Conservation (phyloP, 2,797 vertebrate species). For the Pseudomugil gertrudae region DNA sequence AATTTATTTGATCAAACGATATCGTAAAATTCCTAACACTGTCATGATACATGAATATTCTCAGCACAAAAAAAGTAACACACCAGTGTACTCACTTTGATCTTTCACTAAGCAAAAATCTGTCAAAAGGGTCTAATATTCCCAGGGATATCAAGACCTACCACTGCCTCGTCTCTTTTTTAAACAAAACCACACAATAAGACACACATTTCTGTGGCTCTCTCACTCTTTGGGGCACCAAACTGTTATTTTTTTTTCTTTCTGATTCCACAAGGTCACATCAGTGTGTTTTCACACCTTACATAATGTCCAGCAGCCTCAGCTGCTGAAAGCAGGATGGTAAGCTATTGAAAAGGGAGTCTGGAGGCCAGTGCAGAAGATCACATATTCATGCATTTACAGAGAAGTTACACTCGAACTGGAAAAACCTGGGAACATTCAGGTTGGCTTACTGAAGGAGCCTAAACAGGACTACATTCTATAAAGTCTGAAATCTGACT, state of each 20-base stretch:
- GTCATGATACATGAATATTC: not conserved
- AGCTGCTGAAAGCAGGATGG: not conserved
- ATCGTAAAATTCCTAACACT: not conserved
- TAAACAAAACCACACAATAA: constrained; percentile 8
- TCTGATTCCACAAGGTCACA: not conserved
- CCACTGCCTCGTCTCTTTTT: not conserved
- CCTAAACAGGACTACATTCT: too few species aligned
- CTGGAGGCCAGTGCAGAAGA: not conserved
- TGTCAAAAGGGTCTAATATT: not conserved
- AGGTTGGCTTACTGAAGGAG: too few species aligned
- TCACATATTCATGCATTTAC: not conserved
- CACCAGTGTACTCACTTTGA: not conserved
- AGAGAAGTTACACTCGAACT: not conserved
- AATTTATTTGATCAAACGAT: too few species aligned
- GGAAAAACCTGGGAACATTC: not conserved
- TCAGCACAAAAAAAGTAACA: not conserved
- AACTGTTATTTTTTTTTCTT: not conserved
- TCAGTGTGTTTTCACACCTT: not conserved
- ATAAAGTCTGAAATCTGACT: not conserved
- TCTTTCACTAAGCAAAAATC: not conserved
- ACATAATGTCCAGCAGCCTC: not conserved
- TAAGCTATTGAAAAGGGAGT: not conserved
- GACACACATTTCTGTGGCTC: not conserved
- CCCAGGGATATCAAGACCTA: constrained; percentile 10
- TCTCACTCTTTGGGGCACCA: not conserved